Evolutionary conservation across 1,140 invertebrate genomes (phyloP).

Genomic region (Drosophila pectinifera): DNA sequence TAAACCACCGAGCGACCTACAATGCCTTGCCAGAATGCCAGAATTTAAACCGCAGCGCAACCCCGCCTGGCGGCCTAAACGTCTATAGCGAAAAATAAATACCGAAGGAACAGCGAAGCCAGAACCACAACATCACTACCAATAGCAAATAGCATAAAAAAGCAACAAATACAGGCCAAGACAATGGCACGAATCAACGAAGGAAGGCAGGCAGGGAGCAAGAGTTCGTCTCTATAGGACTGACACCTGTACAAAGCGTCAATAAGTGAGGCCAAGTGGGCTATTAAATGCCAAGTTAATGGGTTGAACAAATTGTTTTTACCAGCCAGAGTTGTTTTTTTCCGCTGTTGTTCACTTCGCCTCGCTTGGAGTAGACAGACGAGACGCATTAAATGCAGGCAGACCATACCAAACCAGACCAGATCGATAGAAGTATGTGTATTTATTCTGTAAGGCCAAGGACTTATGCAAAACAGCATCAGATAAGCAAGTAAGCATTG

Average conservation of each 20-base stretch:
- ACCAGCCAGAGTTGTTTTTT: constrained; percentile 22
- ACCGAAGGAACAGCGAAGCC: not conserved
- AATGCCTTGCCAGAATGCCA: constrained; percentile 20
- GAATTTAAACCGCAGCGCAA: constrained; percentile 25
- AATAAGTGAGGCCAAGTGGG: constrained; percentile 51
- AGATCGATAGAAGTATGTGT: constrained; percentile 19
- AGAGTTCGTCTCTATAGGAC: constrained; percentile 18
- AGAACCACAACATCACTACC: not conserved
- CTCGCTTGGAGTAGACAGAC: constrained; percentile 19
- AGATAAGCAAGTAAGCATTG: constrained; percentile 18
- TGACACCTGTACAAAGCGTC: constrained; percentile 49
- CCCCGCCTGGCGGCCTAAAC: constrained; percentile 4
- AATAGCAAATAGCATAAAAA: constrained; percentile 6
- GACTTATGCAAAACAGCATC: constrained; percentile 18
- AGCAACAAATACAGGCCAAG: not conserved
- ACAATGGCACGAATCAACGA: constrained; percentile 1
- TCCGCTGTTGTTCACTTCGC: constrained; percentile 23
- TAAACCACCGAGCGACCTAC: constrained; percentile 30
- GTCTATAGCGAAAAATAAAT: constrained; percentile 26
- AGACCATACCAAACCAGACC: no score
- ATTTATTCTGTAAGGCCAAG: constrained; percentile 11
- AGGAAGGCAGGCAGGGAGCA: not conserved
- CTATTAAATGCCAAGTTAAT: constrained; percentile 55
- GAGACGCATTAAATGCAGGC: constrained; percentile 33
- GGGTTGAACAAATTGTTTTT: constrained; percentile 46